Evolutionary conservation across 1,140 invertebrate genomes (phyloP).

Genomic region (Formica selysi): DNA sequence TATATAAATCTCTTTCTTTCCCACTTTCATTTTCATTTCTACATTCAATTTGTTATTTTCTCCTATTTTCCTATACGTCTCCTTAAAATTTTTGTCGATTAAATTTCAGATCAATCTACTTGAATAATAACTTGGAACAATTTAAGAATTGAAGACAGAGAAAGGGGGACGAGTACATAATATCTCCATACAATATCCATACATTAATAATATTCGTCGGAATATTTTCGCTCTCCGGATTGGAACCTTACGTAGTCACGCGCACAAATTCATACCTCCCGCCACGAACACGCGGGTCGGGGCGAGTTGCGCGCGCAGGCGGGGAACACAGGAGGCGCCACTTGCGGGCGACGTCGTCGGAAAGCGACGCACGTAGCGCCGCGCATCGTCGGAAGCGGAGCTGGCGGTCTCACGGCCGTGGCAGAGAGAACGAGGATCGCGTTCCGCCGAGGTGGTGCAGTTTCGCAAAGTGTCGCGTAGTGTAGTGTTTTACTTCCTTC

Average conservation of each 20-base stretch:
- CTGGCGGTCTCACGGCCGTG: conserved; percentile 62
- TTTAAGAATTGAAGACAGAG: too few species aligned
- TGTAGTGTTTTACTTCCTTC: conserved; percentile 80
- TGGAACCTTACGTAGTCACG: neutral
- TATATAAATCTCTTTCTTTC: too few species aligned
- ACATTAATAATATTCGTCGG: too few species aligned
- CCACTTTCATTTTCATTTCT: neutral
- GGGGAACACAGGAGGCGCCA: conserved; percentile 45
- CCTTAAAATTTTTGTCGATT: neutral
- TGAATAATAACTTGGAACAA: too few species aligned
- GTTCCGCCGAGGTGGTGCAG: conserved; percentile 80
- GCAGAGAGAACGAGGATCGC: conserved; percentile 76
- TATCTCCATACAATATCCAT: neutral
- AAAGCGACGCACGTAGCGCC: conserved; percentile 74
- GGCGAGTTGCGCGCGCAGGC: neutral
- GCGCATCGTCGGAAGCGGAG: conserved; percentile 74
- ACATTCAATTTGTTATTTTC: neutral
- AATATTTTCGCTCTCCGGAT: neutral
- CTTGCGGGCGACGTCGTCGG: conserved; percentile 55
- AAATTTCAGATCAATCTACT: neutral
- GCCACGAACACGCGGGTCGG: neutral
- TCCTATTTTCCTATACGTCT: neutral
- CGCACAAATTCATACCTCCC: conserved; percentile 1
- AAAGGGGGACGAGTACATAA: neutral
- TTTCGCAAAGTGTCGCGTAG: conserved; percentile 80